Conservation (phyloP, 2,113 vertebrate genomes). For the Toxostoma redivivum region DNA sequence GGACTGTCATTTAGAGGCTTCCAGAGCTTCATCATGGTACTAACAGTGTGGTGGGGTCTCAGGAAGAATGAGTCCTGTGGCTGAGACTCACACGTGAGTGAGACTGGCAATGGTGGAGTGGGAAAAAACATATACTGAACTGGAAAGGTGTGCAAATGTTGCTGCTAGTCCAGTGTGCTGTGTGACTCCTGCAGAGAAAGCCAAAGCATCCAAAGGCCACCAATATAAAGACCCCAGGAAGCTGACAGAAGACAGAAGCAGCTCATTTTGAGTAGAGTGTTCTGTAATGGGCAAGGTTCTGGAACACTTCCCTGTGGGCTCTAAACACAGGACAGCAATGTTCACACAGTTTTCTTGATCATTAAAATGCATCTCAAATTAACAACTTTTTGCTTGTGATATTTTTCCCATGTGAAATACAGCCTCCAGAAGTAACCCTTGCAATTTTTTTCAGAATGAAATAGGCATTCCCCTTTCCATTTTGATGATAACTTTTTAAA, state of each 20-base stretch:
- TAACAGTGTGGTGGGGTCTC: background rate
- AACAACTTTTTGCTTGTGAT: background rate
- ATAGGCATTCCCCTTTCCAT: background rate
- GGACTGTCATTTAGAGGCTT: background rate
- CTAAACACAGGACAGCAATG: background rate
- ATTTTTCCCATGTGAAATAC: background rate
- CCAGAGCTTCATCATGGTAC: background rate
- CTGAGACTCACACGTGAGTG: rapidly evolving
- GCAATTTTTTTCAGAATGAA: background rate
- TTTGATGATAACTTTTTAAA: background rate
- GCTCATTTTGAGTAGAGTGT: background rate
- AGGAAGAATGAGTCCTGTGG: background rate
- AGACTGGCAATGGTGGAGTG: background rate
- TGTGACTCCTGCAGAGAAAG: background rate
- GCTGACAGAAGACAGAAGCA: background rate
- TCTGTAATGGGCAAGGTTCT: background rate
- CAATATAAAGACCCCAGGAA: background rate
- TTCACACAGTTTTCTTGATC: background rate
- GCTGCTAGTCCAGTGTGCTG: background rate
- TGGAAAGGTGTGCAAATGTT: rapidly evolving
- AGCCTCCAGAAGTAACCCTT: background rate
- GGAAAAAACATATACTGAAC: background rate
- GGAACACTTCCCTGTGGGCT: background rate
- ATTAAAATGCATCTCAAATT: background rate
- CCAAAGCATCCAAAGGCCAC: background rate